A percentile compares a stretch with the other conserved stretches of the same genome.
Evolutionary conservation across 2,113 vertebrate genomes (phyloP).

Genomic region (Cebus imitator): DNA sequence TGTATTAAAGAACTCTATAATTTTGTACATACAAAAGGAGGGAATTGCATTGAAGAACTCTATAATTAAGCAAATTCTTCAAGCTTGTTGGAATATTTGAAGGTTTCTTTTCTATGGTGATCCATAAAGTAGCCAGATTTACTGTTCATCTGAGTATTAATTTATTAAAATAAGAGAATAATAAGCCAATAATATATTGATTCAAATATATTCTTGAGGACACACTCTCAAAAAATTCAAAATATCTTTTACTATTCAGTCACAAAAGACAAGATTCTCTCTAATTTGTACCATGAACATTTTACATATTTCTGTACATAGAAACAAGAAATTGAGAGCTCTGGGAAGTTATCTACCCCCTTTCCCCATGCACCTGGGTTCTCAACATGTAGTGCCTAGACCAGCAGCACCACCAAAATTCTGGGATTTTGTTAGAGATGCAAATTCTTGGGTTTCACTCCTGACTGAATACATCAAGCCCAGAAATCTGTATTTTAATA

Average conservation of each 20-base stretch:
- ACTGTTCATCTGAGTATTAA: background rate
- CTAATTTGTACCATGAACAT: background rate
- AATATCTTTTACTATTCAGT: background rate
- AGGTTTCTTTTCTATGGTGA: background rate
- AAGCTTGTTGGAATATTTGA: background rate
- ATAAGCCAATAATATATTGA: background rate
- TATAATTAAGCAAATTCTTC: slow-evolving; percentile 6
- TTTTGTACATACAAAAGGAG: background rate
- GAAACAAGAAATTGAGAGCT: background rate
- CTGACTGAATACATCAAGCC: background rate
- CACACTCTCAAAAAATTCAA: background rate
- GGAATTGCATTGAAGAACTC: background rate
- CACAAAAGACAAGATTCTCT: background rate
- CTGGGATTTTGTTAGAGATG: background rate
- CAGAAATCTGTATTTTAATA: background rate
- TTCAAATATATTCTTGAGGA: background rate
- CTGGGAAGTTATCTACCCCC: background rate
- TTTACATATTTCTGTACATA: background rate
- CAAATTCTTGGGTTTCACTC: background rate
- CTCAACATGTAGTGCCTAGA: background rate
- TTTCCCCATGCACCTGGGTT: background rate
- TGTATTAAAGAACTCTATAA: too few species aligned
- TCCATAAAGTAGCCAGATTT: background rate
- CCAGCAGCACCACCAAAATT: background rate
- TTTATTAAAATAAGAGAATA: background rate